phyloP scores from a whole-genome alignment of 2,888 invertebrate species.

The Oscheius sp. region DNA sequence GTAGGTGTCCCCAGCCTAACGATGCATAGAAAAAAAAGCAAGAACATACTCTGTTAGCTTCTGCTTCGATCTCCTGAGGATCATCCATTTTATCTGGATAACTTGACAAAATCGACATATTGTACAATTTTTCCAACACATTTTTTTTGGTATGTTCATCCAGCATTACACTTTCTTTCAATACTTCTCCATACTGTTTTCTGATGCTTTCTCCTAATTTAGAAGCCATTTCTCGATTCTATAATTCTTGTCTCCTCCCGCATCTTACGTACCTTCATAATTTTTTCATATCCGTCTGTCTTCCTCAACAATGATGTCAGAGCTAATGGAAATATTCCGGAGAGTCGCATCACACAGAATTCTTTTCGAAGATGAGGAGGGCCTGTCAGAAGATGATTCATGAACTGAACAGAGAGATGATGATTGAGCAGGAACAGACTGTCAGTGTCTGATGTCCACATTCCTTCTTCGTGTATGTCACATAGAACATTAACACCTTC shows the following conservation, averaged over 20 bases:
- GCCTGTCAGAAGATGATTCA: slow-evolving; percentile 37
- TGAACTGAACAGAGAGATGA: slow-evolving; percentile 34
- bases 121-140: slow-evolving; percentile 38
- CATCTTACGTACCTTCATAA: slow-evolving; percentile 33
- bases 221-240: slow-evolving; percentile 10
- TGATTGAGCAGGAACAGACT: background rate
- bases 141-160: slow-evolving; percentile 36
- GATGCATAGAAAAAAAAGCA: too few relatives aligned
- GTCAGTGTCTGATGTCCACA: slow-evolving; percentile 11
- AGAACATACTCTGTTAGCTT: slow-evolving; percentile 35
- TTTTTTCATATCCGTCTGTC: slow-evolving; percentile 41
- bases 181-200: slow-evolving; percentile 30
- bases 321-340: slow-evolving; percentile 47
- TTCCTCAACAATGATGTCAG: slow-evolving; percentile 46
- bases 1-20: slow-evolving; percentile 23
- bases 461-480: slow-evolving; percentile 43
- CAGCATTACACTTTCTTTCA: slow-evolving; percentile 26
- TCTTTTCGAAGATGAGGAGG: slow-evolving; percentile 45
- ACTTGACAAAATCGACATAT: slow-evolving; percentile 36
- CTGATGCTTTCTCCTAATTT: slow-evolving; percentile 40
- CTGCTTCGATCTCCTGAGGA: slow-evolving; percentile 40
- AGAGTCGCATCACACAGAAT: slow-evolving; percentile 43
- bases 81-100: slow-evolving; percentile 44
- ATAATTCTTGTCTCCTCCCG: background rate
- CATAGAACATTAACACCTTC: slow-evolving; percentile 46